Conservation (phyloP, 2,888 invertebrate genomes). For the Oligia fasciuncula region DNA sequence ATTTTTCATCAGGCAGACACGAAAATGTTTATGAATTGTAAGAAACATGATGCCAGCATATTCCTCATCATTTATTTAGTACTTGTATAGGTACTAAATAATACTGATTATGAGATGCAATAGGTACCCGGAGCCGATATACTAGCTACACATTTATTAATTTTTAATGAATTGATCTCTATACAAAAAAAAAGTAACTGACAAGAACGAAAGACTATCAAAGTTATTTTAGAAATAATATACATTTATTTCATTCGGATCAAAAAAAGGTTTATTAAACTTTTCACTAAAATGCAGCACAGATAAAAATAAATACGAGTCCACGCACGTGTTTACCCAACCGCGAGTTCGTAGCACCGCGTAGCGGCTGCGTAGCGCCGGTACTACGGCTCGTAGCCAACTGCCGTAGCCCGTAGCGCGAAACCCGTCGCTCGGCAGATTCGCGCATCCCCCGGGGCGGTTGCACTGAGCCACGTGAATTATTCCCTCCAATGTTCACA, state of each 20-base stretch:
- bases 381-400: constrained; percentile 84
- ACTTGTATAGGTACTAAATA: background rate
- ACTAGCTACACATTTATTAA: background rate
- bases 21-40: constrained; percentile 8
- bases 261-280: constrained; percentile 25
- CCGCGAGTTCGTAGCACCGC: constrained; percentile 76
- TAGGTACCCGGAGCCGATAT: background rate
- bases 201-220: background rate
- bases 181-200: background rate
- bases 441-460: constrained; percentile 77
- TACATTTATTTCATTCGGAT: background rate
- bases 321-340: constrained; percentile 73
- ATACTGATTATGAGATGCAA: background rate
- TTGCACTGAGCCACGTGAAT: constrained; percentile 74
- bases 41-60: background rate
- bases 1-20: constrained; percentile 6
- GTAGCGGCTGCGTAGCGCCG: constrained; percentile 80
- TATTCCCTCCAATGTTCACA: constrained; percentile 67
- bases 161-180: background rate
- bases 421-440: constrained; percentile 70
- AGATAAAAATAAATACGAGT: constrained; percentile 60
- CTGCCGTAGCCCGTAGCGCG: constrained; percentile 80
- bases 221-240: background rate
- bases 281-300: constrained; percentile 56
- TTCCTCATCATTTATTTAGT: constrained; percentile 17